Base-by-base conservation (phyloP, 2,888 invertebrate genomes). In the Crocallis elinguaria region DNA sequence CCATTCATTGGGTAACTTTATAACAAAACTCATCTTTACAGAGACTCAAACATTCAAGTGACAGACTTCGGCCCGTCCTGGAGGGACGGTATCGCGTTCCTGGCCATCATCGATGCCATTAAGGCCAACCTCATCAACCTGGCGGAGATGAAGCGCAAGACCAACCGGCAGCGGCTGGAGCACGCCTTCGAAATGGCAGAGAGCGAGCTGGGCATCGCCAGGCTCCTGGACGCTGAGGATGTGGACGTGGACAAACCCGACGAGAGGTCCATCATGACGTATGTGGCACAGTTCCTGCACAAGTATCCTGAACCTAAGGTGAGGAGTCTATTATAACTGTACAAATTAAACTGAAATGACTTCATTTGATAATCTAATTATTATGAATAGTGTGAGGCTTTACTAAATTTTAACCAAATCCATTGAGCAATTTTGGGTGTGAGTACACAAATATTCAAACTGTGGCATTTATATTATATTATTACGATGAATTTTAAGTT, bases 201-300 rank as follows among this genome's bases (percentile, higher is more conserved):
- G 89, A 93, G 92, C 48, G 96, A 98, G 77, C 92, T 99, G 29
- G 98, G 98, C 39, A 98, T 99, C 72, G 96, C 98, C 14, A 94
- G 96, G 69, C 92, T 99, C 8, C 89, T 99, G 46, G 99, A 99
- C 82, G 97, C 98, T 2, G 98, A 98, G 89, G 98, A 98, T 86
- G 98, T 98, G 42, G 98, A 98, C 83, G 98, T 98, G 17, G 95
- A 96, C 19, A 97, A 97, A 80, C 99, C 99, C 3, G 99, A 99
- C 84, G 99, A 99, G 84, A 96, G 97, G 87, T 98, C 98, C 59
- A 97, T 99, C 71, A 99, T 99, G 98, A 99, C 99, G 21, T 99
- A 99, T 84, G 98, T 99, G 59, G 98, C 99, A 30, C 98, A 99
- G 92, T 99, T 99, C 89, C 93, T 99, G 77, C 98, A 98, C 84